phyloP scores from a whole-genome alignment of 2,888 invertebrate species.

The Heliconius sara region DNA sequence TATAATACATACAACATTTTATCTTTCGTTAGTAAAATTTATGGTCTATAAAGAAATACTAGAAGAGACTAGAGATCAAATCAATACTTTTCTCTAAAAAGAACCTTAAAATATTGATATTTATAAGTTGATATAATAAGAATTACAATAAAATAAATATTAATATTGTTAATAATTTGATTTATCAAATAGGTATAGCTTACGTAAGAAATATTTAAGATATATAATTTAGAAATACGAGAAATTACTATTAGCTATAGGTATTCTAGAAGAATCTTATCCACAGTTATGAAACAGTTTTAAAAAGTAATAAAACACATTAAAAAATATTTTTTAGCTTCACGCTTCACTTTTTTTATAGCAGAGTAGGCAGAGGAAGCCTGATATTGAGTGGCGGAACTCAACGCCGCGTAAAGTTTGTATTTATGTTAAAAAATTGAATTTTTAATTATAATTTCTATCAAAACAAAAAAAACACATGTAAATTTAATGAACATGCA shows the following conservation, averaged over 20 bases:
- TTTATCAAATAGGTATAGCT: not conserved
- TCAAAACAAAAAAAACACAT: constrained; percentile 23
- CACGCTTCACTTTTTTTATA: too few relatives aligned
- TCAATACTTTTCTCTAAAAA: not conserved
- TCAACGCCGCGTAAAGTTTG: too few relatives aligned
- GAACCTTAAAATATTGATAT: not conserved
- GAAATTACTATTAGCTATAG: not conserved
- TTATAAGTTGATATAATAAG: too few relatives aligned
- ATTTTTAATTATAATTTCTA: not conserved
- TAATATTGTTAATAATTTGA: not conserved
- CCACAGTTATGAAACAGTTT: not conserved
- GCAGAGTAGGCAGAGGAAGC: too few relatives aligned
- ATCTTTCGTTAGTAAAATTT: too few relatives aligned
- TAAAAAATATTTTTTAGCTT: not conserved
- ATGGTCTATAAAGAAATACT: too few relatives aligned
- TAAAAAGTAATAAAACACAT: not conserved
- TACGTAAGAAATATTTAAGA: too few relatives aligned
- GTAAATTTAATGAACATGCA: constrained; percentile 51
- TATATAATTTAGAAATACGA: not conserved
- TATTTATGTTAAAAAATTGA: too few relatives aligned
- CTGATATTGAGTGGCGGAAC: too few relatives aligned
- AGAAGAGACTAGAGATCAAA: not conserved
- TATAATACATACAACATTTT: not conserved
- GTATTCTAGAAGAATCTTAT: not conserved
- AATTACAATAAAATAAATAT: not conserved